Evolutionary conservation across 2,797 vertebrate species (phyloP).

Genomic region (Austrolebias charrua): DNA sequence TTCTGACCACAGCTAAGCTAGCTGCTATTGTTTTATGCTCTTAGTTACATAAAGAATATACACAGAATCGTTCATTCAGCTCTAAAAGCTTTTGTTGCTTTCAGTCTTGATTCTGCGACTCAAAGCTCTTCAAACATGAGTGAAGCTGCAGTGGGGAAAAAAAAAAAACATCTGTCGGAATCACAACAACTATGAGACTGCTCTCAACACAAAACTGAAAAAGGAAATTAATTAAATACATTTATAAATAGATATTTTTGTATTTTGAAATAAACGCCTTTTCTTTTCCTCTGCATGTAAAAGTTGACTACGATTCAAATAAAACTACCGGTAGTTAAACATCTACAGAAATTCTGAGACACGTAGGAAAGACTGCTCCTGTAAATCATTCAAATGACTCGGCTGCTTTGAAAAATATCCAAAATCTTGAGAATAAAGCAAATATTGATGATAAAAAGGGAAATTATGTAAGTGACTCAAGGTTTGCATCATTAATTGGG

Average conservation of each 20-base stretch:
- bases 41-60: slow-evolving; percentile 12
- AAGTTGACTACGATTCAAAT: slow-evolving; percentile 6
- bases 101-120: neutral
- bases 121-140: slow-evolving; percentile 7
- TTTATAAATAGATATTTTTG: neutral
- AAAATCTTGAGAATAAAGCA: too few species aligned
- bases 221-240: slow-evolving; percentile 14
- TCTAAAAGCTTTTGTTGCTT: neutral
- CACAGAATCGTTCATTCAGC: neutral
- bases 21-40: neutral
- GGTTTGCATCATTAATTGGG: too few species aligned
- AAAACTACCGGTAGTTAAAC: neutral
- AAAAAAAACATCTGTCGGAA: slow-evolving; percentile 2
- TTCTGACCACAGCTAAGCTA: slow-evolving; percentile 19
- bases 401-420: too few species aligned
- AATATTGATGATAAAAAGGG: too few species aligned
- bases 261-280: slow-evolving; percentile 1
- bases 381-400: too few species aligned
- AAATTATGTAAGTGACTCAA: too few species aligned
- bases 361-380: too few species aligned
- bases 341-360: neutral
- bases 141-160: slow-evolving; percentile 24
- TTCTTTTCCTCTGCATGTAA: neutral
- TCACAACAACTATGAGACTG: slow-evolving; percentile 15
- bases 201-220: slow-evolving; percentile 6